Conservation (phyloP, 2,888 invertebrate genomes). For the Cabera pusaria region DNA sequence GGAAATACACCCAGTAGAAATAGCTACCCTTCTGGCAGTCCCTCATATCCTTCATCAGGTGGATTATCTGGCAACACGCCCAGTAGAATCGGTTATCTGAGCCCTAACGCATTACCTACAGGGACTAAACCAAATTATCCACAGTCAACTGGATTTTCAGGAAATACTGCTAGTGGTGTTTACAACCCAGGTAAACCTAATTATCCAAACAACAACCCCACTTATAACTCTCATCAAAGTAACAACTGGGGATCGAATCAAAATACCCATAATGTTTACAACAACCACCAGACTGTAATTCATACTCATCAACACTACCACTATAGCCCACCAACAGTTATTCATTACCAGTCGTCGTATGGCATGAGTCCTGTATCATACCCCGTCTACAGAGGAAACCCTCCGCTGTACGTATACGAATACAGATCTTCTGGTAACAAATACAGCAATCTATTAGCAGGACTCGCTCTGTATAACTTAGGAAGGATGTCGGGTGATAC, state of each 20-base stretch:
- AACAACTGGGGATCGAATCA: neutral
- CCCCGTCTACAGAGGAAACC: slow-evolving; percentile 24
- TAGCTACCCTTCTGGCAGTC: too few species aligned
- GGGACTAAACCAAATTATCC: slow-evolving; percentile 3
- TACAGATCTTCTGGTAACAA: slow-evolving; percentile 31
- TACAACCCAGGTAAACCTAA: neutral
- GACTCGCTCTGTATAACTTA: slow-evolving; percentile 33
- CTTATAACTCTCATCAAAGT: slow-evolving; percentile 5
- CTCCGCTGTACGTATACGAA: slow-evolving; percentile 31
- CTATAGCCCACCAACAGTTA: slow-evolving; percentile 13
- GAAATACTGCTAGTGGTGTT: slow-evolving; percentile 2
- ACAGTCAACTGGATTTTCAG: slow-evolving; percentile 1
- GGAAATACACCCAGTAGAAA: too few species aligned
- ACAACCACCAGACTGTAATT: neutral
- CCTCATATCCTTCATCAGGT: too few species aligned
- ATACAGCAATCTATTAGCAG: slow-evolving; percentile 30
- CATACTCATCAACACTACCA: slow-evolving; percentile 9
- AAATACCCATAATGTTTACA: neutral
- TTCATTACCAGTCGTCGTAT: slow-evolving; percentile 9
- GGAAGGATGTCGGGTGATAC: slow-evolving; percentile 19
- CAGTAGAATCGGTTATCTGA: too few species aligned
- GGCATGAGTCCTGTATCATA: slow-evolving; percentile 11
- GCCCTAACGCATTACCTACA: too few species aligned
- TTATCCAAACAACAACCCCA: too few species aligned
- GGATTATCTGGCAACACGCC: too few species aligned